Conservation (phyloP, 2,113 vertebrate species). For the Anoura caudifer region DNA sequence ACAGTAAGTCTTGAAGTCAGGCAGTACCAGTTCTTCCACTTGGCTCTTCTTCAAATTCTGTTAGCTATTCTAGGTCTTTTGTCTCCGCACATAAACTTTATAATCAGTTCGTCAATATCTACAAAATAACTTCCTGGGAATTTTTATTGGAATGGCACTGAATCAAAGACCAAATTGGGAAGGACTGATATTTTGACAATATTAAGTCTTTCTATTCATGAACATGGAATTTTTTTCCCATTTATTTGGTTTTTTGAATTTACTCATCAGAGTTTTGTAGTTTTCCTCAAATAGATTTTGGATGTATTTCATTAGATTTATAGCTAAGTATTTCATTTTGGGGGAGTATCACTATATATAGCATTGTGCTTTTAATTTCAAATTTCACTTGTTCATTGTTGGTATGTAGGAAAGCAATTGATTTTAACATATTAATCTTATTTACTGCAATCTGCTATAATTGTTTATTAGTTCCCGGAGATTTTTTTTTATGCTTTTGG, state of each 20-base stretch:
- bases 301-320: not conserved
- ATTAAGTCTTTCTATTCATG: too few species aligned
- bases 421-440: not conserved
- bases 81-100: not conserved
- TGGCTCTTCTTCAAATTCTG: not conserved
- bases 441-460: not conserved
- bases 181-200: too few species aligned
- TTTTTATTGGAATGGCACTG: not conserved
- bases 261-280: too few species aligned
- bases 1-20: not conserved
- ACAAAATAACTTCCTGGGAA: not conserved
- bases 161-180: not conserved
- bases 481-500: not conserved
- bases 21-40: not conserved
- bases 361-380: not conserved
- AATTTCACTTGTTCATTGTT: not conserved
- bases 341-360: not conserved
- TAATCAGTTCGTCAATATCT: not conserved
- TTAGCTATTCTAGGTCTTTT: not conserved
- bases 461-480: not conserved
- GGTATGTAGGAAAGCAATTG: not conserved
- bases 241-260: too few species aligned
- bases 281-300: not conserved
- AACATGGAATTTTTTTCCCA: too few species aligned
- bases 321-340: not conserved